Base-by-base conservation (phyloP, 1,140 invertebrate species). In the Cotesia vestalis region DNA sequence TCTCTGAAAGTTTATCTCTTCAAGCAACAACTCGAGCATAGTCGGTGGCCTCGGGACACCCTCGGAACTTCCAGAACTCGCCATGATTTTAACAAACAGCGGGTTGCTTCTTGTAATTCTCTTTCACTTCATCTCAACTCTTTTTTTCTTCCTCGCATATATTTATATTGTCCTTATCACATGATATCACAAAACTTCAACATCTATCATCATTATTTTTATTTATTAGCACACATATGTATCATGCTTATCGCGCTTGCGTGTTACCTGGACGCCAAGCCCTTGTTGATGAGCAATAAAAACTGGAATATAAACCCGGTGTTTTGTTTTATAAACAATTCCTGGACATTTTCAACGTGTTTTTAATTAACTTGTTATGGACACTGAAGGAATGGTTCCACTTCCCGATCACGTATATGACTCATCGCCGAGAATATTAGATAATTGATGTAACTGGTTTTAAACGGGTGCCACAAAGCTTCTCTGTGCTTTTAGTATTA, bases 1-100 rank as follows among this genome's bases (percentile, higher is more conserved):
- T 64, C 95, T 89, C 82, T 96, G 94, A 80, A 96, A 96, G 83
- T 94, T 95, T 72, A 96, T 96, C 83, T 96, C 95, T 79, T 96
- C 94, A 17, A 96, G 87, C 27, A 96, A 87, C 78, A 95, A 94
- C 80, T 96, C 94, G 73, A 96, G 83, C 82, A 92, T 90, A n/a
- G 92, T 94, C 12, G 93, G 90, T 36, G 90, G 88, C 80, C 90
- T 90, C 51, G 92, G 79, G 55, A 90, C 87, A 59, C 88, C 85
- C 8, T 90, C 88, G 38, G 83, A 83, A 73, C 81, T 79, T 62
- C 81, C 76, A 59, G 85, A 70, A 67, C 77, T 83, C 0, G 83
- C 83, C 81, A 87, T 86, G 40, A 51, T 69, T 57, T 27, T 57
- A 60, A 35, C 40, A 55, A 8, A 51, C 9, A 14, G 34, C 12